Conservation (phyloP, 1,140 invertebrate genomes). For the Tetramorium alpestre region DNA sequence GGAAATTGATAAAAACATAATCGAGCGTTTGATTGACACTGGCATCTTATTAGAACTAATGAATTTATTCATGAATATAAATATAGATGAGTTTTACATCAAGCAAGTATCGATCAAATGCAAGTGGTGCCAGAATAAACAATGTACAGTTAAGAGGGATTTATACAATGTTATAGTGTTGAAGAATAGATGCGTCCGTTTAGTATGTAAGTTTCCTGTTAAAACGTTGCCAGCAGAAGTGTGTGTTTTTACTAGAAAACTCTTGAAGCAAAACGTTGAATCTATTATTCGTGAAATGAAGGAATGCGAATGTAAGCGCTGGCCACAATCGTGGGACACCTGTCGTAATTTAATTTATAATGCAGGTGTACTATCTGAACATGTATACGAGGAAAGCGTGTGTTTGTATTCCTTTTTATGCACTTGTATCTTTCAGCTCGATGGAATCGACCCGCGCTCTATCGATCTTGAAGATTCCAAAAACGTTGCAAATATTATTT, state of each 20-base stretch:
- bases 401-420: constrained; percentile 69
- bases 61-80: constrained; percentile 48
- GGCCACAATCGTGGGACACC: constrained; percentile 69
- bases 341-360: constrained; percentile 73
- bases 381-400: constrained; percentile 68
- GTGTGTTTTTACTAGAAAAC: constrained; percentile 29
- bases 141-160: constrained; percentile 67
- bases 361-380: constrained; percentile 61
- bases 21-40: constrained; percentile 46
- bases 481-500: constrained; percentile 66
- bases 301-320: constrained; percentile 65
- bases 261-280: constrained; percentile 62
- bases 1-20: neutral
- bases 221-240: constrained; percentile 51
- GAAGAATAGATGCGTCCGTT: constrained; percentile 52
- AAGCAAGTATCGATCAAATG: constrained; percentile 58
- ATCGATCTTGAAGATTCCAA: constrained; percentile 30
- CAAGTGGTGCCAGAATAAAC: constrained; percentile 44
- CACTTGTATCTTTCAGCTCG: constrained; percentile 59
- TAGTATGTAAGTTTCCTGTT: constrained; percentile 62
- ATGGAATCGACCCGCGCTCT: constrained; percentile 53
- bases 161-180: constrained; percentile 62
- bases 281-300: constrained; percentile 63
- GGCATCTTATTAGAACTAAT: constrained; percentile 45
- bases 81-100: constrained; percentile 32